These are phyloP conservation scores for Acridotheres tristis DNA, from an alignment of 2,797 vertebrate genomes.

Conservation along the genomic window DNA sequence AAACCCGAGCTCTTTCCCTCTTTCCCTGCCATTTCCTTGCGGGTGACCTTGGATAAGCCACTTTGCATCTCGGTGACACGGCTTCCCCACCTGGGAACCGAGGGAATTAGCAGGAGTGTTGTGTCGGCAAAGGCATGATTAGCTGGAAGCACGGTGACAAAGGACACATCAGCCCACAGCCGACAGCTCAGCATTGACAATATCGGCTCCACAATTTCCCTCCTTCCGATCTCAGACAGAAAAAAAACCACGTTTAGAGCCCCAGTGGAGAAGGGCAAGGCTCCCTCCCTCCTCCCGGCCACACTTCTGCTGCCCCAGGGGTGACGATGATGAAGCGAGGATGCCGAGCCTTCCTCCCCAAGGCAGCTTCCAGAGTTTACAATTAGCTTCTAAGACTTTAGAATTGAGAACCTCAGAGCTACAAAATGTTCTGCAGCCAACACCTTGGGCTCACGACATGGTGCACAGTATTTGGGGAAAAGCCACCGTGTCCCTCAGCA, in stretches of 20 bases:
- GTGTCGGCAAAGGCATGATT: neutral
- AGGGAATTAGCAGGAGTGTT: neutral
- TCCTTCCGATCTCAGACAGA: neutral
- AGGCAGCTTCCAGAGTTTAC: neutral
- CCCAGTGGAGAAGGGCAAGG: neutral
- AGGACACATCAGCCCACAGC: neutral
- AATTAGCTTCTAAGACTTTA: neutral
- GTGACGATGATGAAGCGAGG: neutral
- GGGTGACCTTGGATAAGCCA: neutral
- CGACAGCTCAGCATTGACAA: neutral
- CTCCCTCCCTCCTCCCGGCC: neutral
- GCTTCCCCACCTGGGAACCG: neutral
- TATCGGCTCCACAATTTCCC: neutral
- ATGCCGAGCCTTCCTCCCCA: neutral
- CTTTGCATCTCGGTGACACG: neutral
- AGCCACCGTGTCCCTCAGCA: neutral
- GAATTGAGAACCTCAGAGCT: neutral
- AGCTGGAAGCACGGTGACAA: neutral
- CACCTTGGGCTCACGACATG: accelerated
- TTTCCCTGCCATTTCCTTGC: neutral
- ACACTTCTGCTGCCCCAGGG: neutral
- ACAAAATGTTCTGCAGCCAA: neutral
- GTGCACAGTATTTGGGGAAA: neutral
- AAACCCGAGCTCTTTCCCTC: neutral
- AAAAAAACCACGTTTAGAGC: neutral